These are phyloP conservation scores for Lordiphosa collinella DNA, from an alignment of 1,140 invertebrate genomes.

Conservation along the genomic window DNA sequence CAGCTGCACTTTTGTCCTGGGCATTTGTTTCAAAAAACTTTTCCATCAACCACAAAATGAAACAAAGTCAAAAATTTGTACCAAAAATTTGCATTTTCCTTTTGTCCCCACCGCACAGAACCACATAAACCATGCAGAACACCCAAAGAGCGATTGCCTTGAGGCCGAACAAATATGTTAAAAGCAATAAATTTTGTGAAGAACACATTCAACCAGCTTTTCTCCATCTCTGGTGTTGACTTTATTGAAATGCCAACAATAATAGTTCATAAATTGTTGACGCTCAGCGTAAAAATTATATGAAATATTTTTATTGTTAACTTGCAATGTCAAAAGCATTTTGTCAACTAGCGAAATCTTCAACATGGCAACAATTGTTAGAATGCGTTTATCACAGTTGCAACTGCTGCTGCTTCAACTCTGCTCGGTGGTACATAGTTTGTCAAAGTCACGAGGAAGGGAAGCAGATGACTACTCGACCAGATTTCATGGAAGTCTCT, in stretches of 20 bases:
- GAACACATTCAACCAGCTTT: slow-evolving; percentile 24
- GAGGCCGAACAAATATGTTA: slow-evolving; percentile 43
- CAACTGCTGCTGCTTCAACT: no score
- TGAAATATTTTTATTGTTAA: slow-evolving; percentile 43
- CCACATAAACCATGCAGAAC: no score
- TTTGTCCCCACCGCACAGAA: slow-evolving; percentile 5
- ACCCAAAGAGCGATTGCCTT: slow-evolving; percentile 21
- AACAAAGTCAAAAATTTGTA: slow-evolving; percentile 49
- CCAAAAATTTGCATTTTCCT: slow-evolving; percentile 49
- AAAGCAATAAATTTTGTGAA: slow-evolving; percentile 27
- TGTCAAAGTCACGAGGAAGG: no score
- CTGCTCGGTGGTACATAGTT: no score
- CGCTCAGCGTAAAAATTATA: slow-evolving; percentile 27
- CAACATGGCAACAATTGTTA: no score
- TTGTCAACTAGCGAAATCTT: no score
- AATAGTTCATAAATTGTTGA: slow-evolving; percentile 28
- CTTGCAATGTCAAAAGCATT: background rate
- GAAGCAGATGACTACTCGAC: no score
- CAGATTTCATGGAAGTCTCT: no score
- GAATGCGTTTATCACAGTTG: no score
- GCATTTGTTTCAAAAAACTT: slow-evolving; percentile 39
- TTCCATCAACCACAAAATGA: slow-evolving; percentile 29
- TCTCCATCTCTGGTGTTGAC: slow-evolving; percentile 9
- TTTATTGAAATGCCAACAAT: slow-evolving; percentile 15
- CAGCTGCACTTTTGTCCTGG: slow-evolving; percentile 39